A percentile compares a stretch with the other conserved stretches of the same genome.
Evolutionary conservation across 2,797 vertebrate species (phyloP).

Genomic region (Malacoraja senta): DNA sequence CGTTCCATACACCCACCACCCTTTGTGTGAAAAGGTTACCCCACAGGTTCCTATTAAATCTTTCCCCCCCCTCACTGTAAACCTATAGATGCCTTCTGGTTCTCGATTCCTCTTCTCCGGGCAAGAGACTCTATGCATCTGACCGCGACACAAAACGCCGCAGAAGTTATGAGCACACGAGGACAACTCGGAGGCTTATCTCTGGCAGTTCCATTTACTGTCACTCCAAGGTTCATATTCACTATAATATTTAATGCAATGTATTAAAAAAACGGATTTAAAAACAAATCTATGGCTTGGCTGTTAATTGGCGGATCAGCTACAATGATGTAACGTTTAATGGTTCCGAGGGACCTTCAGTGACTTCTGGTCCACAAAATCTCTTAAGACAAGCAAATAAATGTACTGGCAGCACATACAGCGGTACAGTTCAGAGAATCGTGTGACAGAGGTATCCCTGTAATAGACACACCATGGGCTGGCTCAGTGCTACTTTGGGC

Average conservation of each 20-base stretch:
- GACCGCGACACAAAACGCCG: not conserved
- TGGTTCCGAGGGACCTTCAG: not conserved
- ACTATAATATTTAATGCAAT: not conserved
- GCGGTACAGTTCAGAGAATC: not conserved
- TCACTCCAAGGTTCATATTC: not conserved
- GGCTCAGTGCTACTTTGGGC: not conserved
- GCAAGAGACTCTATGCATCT: too few species aligned
- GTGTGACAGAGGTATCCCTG: not conserved
- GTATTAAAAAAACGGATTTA: too few species aligned
- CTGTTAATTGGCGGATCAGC: not conserved
- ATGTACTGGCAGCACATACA: not conserved
- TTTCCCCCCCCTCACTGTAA: too few species aligned
- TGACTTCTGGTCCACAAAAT: not conserved
- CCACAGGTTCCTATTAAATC: too few species aligned
- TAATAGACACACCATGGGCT: not conserved
- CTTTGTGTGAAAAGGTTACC: too few species aligned
- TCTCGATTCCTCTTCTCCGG: too few species aligned
- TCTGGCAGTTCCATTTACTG: not conserved
- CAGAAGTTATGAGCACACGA: not conserved
- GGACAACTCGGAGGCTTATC: not conserved
- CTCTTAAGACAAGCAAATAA: not conserved
- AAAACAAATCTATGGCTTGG: not conserved
- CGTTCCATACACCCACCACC: too few species aligned
- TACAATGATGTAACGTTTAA: not conserved
- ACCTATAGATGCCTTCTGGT: too few species aligned